Evolutionary conservation across 2,113 vertebrate genomes (phyloP).

Genomic region (Australoheros scitulus): DNA sequence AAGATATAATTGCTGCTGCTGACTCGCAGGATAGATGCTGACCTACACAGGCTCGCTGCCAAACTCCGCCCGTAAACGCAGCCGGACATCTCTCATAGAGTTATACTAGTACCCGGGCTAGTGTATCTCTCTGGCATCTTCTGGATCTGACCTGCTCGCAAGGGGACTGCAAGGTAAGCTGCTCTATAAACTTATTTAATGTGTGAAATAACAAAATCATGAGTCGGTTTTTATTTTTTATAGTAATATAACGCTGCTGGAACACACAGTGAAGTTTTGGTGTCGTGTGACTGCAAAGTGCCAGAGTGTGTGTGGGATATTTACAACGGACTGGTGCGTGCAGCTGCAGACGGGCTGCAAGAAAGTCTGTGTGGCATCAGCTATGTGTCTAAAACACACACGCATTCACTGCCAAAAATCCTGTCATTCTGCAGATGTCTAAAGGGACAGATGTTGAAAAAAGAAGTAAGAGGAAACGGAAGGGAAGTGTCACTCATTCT

Average conservation of each 20-base stretch:
- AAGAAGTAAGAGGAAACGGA: slow-evolving; percentile 50
- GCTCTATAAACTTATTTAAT: background rate
- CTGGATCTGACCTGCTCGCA: slow-evolving; percentile 1
- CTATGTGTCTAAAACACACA: background rate
- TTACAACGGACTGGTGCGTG: background rate
- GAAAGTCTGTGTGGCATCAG: background rate
- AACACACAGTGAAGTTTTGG: background rate
- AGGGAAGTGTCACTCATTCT: slow-evolving; percentile 16
- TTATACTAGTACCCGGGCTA: background rate
- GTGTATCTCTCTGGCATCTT: slow-evolving; percentile 31
- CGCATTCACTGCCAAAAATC: background rate
- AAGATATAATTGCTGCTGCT: slow-evolving; percentile 49
- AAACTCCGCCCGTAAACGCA: slow-evolving; percentile 48
- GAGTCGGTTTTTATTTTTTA: background rate
- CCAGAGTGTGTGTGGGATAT: background rate
- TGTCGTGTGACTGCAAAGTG: background rate
- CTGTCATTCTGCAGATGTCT: slow-evolving; percentile 9
- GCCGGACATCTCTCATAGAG: slow-evolving; percentile 1
- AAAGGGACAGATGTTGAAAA: slow-evolving; percentile 33
- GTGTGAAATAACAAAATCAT: background rate
- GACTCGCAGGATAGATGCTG: slow-evolving; percentile 65
- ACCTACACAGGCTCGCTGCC: slow-evolving; percentile 39
- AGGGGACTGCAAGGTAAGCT: slow-evolving; percentile 20
- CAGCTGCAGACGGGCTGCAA: background rate
- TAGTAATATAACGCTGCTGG: background rate